These are phyloP conservation scores for Phenacoccus solenopsis DNA, from an alignment of 1,140 invertebrate genomes.

Conservation along the genomic window DNA sequence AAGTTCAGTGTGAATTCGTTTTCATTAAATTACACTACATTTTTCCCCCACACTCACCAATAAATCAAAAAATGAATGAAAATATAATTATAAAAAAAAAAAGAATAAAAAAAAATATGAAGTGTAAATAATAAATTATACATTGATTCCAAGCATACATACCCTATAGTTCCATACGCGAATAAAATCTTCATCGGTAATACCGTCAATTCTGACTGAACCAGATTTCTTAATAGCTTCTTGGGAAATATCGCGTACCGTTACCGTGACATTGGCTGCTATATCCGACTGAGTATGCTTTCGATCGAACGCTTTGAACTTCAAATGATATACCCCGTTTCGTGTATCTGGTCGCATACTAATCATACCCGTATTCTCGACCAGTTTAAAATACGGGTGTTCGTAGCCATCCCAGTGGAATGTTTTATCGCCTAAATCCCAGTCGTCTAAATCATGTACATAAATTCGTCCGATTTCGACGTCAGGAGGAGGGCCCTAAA, in stretches of 20 bases:
- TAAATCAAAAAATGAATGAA: too few relatives aligned
- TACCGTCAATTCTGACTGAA: constrained; percentile 82
- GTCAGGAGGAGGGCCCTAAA: constrained; percentile 72
- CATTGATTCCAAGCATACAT: too few relatives aligned
- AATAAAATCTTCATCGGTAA: constrained; percentile 92
- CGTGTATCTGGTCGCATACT: constrained; percentile 83
- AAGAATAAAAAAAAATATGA: too few relatives aligned
- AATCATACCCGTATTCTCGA: constrained; percentile 88
- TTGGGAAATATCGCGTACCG: constrained; percentile 83
- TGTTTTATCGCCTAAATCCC: constrained; percentile 93
- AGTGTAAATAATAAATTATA: too few relatives aligned
- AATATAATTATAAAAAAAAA: too few relatives aligned
- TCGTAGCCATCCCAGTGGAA: constrained; percentile 83
- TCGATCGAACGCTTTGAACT: constrained; percentile 85
- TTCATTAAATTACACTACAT: too few relatives aligned
- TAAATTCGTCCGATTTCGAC: constrained; percentile 91
- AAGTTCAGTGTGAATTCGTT: too few relatives aligned
- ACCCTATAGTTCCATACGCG: constrained; percentile 81
- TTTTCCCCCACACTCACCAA: too few relatives aligned
- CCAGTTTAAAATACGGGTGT: constrained; percentile 69
- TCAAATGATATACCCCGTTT: constrained; percentile 70
- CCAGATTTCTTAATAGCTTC: constrained; percentile 92
- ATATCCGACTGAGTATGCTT: constrained; percentile 87
- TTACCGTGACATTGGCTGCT: constrained; percentile 82
- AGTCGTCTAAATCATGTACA: constrained; percentile 92